Evolutionary conservation across 2,797 vertebrate species (phyloP), one percentile per base, ranked within the genome.

Genomic region (Falco berigora): DNA sequence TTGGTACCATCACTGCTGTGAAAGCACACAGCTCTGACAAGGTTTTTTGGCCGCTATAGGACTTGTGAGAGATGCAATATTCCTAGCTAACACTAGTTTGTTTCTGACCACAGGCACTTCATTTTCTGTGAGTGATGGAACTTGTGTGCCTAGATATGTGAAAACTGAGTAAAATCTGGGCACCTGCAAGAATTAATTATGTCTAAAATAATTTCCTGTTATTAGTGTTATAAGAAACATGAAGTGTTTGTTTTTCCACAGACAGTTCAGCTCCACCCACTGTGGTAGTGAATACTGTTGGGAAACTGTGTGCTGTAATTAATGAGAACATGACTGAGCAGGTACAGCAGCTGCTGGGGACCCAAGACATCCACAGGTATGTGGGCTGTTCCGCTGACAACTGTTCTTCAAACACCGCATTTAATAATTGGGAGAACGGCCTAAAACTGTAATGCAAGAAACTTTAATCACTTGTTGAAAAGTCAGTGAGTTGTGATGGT

Each of bases 291-390:
- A 98, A 98, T 92, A 97, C 93, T 9, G 98, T 99, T 95, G 98
- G 98, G 88, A 98, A 97, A 84, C 88, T 99, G 42, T 98, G 98
- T 78, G 97, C 97, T 34, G 87, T 98, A 55, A 56, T 98, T 53
- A 97, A 96, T 12, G 94, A 96, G 63, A 84, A 94, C 8, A 20
- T 98, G 68, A 97, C 80, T 22, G 44, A 97, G 83, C 98, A 98
- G 85, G 95, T 98, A 71, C 96, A 96, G 80, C 97, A 97, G 73
- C 95, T 99, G 53, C 97, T 99, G 90, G 98, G 98, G 91, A 98
- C 98, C 5, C 96, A 97, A 16, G 98, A 99, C 87, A 97, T 99
- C 23, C 97, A 98, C 96, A 99, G 98, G 99, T 99, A 97, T 59
- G 77, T 88, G 62, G 44, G 27, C 81, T 94, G 59, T 78, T 73